Evolutionary conservation across 92 coral and sea anemone genomes (phyloP), one percentile per base, ranked within the genome.

Genomic region (Zoanthus sociatus): DNA sequence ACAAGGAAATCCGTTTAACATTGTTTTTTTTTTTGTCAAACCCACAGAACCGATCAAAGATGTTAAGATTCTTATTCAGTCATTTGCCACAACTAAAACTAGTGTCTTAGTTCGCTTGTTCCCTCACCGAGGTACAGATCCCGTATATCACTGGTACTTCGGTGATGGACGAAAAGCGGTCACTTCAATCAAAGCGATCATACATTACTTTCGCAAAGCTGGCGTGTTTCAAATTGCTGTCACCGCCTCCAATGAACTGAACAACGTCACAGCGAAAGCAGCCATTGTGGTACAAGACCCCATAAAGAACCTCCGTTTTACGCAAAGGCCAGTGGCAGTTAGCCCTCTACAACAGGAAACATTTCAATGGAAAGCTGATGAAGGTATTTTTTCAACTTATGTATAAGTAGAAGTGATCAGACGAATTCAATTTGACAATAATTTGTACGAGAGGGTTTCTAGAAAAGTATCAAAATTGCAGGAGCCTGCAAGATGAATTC

Each of bases 71-170:
- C 83, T 83, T 13, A 14, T 88, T 1, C 70, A 17, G 3, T 9
- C 73, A 9, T 8, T 31, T 46, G 54, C 72, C 31, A 18, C 48
- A 42, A 48, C 88, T 51, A 74, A 83, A 0, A 73, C 84, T 17
- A 3, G 54, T 14, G 2, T 94, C 18, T 31, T 33, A 15, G 82
- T 94, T 53, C 78, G 90, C 31, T 58, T 89, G 42, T 83, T 51
- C 15, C 70, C 83, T 13, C 98, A 94, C 75, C 56, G 78, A 11
- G 98, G 98, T 14, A 90, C 89, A 9, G 78, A 81, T 1, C 89
- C 91, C 10, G 17, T 12, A 12, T 94, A 94, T 55, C 83, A 64
- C 14, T 94, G 98, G 98, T 54, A 88, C 56, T 77, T 94, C 47
- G 98, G 94, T 5, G 73, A 93, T 79, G 93, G 95, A 17, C 73